Conservation (phyloP, 2,113 vertebrate species). For the Lamprotornis superbus region DNA sequence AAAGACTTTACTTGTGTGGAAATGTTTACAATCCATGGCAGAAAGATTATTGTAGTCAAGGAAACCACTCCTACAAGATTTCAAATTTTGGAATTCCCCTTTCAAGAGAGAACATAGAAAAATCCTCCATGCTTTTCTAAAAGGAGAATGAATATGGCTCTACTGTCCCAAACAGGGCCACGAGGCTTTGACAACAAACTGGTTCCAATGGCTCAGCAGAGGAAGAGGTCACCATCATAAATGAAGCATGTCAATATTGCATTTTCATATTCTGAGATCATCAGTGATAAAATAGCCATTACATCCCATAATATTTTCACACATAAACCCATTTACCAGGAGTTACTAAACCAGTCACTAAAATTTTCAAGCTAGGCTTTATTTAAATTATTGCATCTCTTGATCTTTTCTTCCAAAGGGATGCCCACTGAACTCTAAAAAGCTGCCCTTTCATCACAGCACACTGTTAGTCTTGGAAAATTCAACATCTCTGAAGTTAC, state of each 20-base stretch:
- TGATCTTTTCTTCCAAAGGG: background rate
- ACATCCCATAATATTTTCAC: background rate
- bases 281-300: background rate
- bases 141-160: background rate
- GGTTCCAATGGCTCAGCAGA: accelerated
- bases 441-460: background rate
- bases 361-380: background rate
- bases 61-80: background rate
- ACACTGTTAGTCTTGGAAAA: background rate
- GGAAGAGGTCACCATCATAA: background rate
- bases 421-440: background rate
- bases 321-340: background rate
- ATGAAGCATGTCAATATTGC: accelerated
- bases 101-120: background rate
- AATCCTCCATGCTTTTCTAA: background rate
- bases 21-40: background rate
- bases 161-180: background rate
- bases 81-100: background rate
- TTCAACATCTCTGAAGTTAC: background rate
- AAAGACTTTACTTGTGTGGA: background rate
- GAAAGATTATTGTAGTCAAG: background rate
- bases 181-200: background rate
- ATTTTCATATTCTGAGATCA: background rate
- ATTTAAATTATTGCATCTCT: background rate
- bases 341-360: background rate